A percentile compares a stretch with the other conserved stretches of the same genome.
phyloP scores from a whole-genome alignment of 2,797 vertebrate genomes.

The Odontamblyopus lacepedii region DNA sequence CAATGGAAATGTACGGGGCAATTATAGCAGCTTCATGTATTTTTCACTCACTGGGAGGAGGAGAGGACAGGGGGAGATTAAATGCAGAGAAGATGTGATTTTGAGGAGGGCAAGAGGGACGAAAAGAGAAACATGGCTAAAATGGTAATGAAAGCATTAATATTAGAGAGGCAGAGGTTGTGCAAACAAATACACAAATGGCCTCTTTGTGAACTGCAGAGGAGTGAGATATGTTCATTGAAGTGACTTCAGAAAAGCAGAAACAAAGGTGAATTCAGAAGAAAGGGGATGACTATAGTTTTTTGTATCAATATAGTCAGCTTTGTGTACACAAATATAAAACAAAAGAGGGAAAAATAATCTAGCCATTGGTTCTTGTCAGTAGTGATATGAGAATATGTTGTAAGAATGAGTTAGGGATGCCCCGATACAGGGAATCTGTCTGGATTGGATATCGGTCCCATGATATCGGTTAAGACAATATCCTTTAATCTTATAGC shows the following conservation, averaged over 20 bases:
- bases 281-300: neutral
- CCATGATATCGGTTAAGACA: no score
- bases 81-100: conserved; percentile 16
- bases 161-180: neutral
- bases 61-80: conserved; percentile 22
- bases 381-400: no score
- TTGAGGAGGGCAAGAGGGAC: conserved; percentile 28
- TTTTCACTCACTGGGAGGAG: conserved; percentile 63
- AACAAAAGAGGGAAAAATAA: no score
- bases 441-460: no score
- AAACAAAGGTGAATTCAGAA: neutral
- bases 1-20: conserved; percentile 73
- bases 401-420: no score
- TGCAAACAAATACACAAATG: conserved; percentile 51
- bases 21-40: conserved; percentile 73
- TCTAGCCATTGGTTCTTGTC: no score
- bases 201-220: conserved; percentile 12
- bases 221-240: neutral
- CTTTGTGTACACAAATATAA: no score
- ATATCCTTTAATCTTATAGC: no score
- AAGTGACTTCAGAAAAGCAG: neutral
- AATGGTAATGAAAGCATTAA: conserved; percentile 6
- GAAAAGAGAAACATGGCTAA: conserved; percentile 17
- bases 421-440: no score
- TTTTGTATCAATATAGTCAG: neutral